Percentiles rank a stretch among this genome's conserved stretches.
Evolutionary conservation across 2,797 vertebrate species (phyloP).

Genomic region (Rallus crepitans): DNA sequence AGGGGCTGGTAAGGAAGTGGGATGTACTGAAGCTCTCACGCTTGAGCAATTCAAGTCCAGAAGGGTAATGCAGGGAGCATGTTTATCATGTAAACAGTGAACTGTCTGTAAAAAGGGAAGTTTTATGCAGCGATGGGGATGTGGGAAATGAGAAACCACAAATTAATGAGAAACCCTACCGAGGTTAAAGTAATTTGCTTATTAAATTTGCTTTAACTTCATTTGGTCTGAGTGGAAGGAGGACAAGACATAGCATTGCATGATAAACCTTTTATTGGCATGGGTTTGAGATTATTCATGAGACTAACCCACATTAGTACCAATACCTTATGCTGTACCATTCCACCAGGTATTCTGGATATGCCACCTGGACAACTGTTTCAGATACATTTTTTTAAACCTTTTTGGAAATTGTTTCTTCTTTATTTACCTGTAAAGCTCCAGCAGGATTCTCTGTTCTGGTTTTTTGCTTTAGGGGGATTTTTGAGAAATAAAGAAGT

Average conservation of each 20-base stretch:
- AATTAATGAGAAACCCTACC: slow-evolving; percentile 23
- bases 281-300: not conserved
- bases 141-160: slow-evolving; percentile 54
- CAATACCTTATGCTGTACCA: not conserved
- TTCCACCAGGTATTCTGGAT: not conserved
- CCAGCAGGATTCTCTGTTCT: not conserved
- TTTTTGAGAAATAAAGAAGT: not conserved
- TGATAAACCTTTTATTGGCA: slow-evolving; percentile 37
- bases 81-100: slow-evolving; percentile 66
- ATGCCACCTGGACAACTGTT: not conserved
- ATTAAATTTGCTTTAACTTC: slow-evolving; percentile 57
- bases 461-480: not conserved
- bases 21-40: slow-evolving; percentile 58
- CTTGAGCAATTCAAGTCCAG: slow-evolving; percentile 73
- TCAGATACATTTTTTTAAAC: not conserved
- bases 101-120: slow-evolving; percentile 37
- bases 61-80: slow-evolving; percentile 66
- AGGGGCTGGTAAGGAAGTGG: slow-evolving; percentile 76
- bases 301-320: slow-evolving; percentile 7
- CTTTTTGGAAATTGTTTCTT: not conserved
- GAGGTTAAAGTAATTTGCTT: slow-evolving; percentile 46
- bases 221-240: not conserved
- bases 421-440: not conserved
- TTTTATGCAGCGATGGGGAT: slow-evolving; percentile 33
- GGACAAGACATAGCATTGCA: not conserved